Evolutionary conservation across 2,797 vertebrate genomes (phyloP).

Genomic region (Tympanoctomys barrerae): DNA sequence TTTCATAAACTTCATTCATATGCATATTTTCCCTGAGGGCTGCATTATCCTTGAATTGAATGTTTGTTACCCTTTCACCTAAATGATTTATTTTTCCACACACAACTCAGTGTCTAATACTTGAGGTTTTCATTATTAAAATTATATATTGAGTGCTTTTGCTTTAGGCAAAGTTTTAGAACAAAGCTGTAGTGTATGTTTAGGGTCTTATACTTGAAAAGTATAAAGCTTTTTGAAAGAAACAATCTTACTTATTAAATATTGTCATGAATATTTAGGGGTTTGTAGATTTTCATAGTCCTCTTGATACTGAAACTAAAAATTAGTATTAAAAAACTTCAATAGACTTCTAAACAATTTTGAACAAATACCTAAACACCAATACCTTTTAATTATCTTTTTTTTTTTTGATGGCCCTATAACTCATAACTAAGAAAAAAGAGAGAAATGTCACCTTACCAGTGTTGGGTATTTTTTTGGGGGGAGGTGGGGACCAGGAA

Average conservation of each 20-base stretch:
- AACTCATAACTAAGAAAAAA: background rate
- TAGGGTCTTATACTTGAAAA: constrained; percentile 73
- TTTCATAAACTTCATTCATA: constrained; percentile 83
- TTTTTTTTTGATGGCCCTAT: constrained; percentile 11
- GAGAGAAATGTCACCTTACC: constrained; percentile 4
- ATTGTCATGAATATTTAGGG: constrained; percentile 58
- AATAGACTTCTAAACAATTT: constrained; percentile 52
- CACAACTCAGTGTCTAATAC: constrained; percentile 83
- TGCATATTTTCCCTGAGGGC: constrained; percentile 80
- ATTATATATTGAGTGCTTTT: constrained; percentile 83
- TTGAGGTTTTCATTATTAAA: constrained; percentile 86
- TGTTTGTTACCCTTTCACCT: constrained; percentile 86
- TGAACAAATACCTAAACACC: constrained; percentile 54
- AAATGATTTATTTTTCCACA: constrained; percentile 79
- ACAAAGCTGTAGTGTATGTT: constrained; percentile 75
- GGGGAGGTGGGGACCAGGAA: too few species aligned
- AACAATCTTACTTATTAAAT: constrained; percentile 74
- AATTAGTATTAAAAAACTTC: constrained; percentile 59
- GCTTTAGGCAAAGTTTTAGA: constrained; percentile 83
- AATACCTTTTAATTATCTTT: constrained; percentile 54
- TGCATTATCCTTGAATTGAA: constrained; percentile 82
- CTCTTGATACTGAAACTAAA: constrained; percentile 70
- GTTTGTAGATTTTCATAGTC: constrained; percentile 69
- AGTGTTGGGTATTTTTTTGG: background rate
- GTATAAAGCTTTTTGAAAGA: constrained; percentile 75